Conservation (phyloP, 2,797 vertebrate genomes). For the Darevskia mixta region DNA sequence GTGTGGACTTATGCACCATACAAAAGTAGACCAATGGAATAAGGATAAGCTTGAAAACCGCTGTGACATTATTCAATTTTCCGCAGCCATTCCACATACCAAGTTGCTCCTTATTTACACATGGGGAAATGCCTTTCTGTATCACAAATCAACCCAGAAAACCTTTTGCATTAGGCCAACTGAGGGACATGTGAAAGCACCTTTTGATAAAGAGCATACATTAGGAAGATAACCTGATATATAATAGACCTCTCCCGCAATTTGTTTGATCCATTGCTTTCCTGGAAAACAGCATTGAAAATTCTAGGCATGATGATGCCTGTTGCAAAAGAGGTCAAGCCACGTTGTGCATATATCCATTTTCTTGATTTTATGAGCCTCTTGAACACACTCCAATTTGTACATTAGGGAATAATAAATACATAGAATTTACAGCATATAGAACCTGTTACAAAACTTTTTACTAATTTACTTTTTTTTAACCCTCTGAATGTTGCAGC, state of each 20-base stretch:
- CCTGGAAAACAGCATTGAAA: conserved; percentile 5
- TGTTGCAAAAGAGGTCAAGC: conserved; percentile 16
- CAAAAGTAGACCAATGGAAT: background rate
- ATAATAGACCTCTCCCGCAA: conserved; percentile 14
- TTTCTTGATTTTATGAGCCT: conserved; percentile 28
- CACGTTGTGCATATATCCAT: background rate
- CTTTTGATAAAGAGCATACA: conserved; percentile 19
- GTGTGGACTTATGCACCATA: background rate
- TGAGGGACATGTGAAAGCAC: background rate
- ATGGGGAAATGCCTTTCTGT: background rate
- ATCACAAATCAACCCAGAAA: conserved; percentile 2
- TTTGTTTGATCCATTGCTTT: conserved; percentile 9
- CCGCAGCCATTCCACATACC: background rate
- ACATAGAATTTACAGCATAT: conserved; percentile 18
- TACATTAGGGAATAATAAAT: conserved; percentile 17
- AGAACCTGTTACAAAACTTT: background rate
- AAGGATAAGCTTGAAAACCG: background rate
- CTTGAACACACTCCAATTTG: background rate
- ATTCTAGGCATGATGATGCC: background rate
- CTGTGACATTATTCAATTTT: background rate
- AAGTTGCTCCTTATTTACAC: background rate
- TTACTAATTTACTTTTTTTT: background rate
- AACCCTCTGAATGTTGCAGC: background rate
- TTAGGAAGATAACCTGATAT: conserved; percentile 25
- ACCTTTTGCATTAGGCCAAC: background rate